A percentile compares a stretch with the other conserved stretches of the same genome.
These are phyloP conservation scores for Yponomeuta cagnagella DNA, from an alignment of 2,888 invertebrate genomes.

Conservation along the genomic window DNA sequence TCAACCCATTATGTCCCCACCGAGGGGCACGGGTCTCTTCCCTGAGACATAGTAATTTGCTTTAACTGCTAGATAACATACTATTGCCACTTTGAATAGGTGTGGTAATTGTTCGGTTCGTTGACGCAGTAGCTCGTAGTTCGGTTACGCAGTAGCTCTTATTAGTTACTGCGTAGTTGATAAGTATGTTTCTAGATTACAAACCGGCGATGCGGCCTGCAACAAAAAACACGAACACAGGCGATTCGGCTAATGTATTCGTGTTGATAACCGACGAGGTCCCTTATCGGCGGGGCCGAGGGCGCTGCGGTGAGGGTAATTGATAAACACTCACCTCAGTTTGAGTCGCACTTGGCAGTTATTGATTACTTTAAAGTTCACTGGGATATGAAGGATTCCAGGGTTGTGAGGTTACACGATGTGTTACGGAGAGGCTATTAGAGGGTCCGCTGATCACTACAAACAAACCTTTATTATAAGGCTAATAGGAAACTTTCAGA, in stretches of 20 bases:
- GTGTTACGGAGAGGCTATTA: too few relatives aligned
- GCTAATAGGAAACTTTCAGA: too few relatives aligned
- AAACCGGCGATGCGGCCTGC: neutral
- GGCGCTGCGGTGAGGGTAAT: neutral
- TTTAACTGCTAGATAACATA: neutral
- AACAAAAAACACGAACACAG: neutral
- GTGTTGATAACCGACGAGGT: slow-evolving; percentile 3
- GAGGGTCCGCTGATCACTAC: too few relatives aligned
- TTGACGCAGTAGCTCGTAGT: neutral
- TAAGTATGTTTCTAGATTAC: neutral
- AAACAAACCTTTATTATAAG: too few relatives aligned
- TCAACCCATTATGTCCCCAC: too few relatives aligned
- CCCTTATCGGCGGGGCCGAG: slow-evolving; percentile 1
- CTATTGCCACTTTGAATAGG: neutral
- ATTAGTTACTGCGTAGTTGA: neutral
- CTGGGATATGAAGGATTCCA: neutral
- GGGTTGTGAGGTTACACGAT: neutral
- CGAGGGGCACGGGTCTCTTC: too few relatives aligned
- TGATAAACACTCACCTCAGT: too few relatives aligned
- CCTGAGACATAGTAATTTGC: neutral
- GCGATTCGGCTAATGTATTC: slow-evolving; percentile 7
- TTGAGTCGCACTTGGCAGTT: neutral
- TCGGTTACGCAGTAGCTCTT: neutral
- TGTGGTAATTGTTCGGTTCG: neutral
- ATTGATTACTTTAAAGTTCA: neutral